Evolutionary conservation across 1,140 invertebrate genomes (phyloP), one percentile per base, ranked within the genome.

Genomic region (Sesamia nonagrioides): DNA sequence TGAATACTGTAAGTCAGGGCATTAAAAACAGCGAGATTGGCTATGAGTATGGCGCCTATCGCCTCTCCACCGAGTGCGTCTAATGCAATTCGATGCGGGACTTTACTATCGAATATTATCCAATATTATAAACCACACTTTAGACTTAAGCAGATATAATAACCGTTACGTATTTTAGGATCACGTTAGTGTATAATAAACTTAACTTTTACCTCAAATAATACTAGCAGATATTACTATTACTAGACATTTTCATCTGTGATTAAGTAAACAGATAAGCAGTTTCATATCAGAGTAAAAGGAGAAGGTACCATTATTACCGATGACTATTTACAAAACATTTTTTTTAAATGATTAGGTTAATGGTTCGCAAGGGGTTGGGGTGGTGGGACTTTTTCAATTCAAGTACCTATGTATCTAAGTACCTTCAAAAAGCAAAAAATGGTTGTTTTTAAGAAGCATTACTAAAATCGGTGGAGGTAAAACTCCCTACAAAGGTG

Each of bases 91-190:
- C 82, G 84, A 81, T 82, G 77, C 81, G 84, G 77, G 79, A 77
- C 58, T 86, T 86, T 84, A 86, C 77, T 84, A 82, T 84, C 81
- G 54, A 84, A 84, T 80, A 81, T 84, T 84, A 82, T 84, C 84
- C 78, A 84, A 84, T 83, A 80, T 84, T 84, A 82, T 82, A 80
- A 81, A 82, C 66, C 71, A 73, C 77, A 81, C 75, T 71, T 82
- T 42, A 61, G 27, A 58, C 54, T 75, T 75, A 75, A 75, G 42
- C 56, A 75, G 73, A 50, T 75, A 61, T 75, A 75, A 63, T 63
- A 48, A 42, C 73, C 42, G 40, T 61, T 75, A 60, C 56, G 45
- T 63, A 63, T 75, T 18, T 75, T 48, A 75, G 52, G 56, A 61
- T 75, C 48, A 48, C 42, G 5, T 68, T 27, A 68, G 63, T 68